Conservation (phyloP, 2,113 vertebrate species). For the Centrocercus urophasianus region DNA sequence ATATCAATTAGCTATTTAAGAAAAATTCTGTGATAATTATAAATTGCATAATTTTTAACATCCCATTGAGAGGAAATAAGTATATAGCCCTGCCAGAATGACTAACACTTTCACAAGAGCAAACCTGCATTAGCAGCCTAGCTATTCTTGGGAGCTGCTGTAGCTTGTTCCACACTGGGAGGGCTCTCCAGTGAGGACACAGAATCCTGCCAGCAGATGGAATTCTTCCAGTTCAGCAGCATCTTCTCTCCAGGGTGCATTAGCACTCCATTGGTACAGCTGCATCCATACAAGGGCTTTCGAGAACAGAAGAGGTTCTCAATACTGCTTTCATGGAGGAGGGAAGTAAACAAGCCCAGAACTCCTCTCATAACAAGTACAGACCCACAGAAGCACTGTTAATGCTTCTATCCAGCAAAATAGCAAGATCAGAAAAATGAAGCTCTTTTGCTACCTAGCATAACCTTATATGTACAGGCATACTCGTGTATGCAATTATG, state of each 20-base stretch:
- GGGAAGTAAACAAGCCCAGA: not conserved
- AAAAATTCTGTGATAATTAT: not conserved
- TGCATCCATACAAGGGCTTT: not conserved
- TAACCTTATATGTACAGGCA: not conserved
- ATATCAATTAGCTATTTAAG: conserved; percentile 5
- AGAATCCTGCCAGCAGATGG: not conserved
- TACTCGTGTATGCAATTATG: not conserved
- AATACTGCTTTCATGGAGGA: not conserved
- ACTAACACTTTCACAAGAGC: not conserved
- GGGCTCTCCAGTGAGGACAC: rapidly evolving
- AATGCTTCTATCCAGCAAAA: not conserved
- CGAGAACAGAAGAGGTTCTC: not conserved
- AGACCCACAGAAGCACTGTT: not conserved
- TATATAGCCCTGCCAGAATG: not conserved
- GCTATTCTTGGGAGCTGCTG: rapidly evolving
- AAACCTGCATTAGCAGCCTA: not conserved
- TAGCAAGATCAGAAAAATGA: not conserved
- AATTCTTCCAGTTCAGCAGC: conserved; percentile 33
- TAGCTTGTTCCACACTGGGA: rapidly evolving
- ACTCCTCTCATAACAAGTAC: not conserved
- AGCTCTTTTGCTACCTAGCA: not conserved
- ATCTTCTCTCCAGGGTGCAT: not conserved
- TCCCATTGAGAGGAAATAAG: not conserved
- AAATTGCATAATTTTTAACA: conserved; percentile 36
- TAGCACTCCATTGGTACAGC: not conserved